Conservation (phyloP, 2,888 invertebrate species). For the Tridacna crocea region DNA sequence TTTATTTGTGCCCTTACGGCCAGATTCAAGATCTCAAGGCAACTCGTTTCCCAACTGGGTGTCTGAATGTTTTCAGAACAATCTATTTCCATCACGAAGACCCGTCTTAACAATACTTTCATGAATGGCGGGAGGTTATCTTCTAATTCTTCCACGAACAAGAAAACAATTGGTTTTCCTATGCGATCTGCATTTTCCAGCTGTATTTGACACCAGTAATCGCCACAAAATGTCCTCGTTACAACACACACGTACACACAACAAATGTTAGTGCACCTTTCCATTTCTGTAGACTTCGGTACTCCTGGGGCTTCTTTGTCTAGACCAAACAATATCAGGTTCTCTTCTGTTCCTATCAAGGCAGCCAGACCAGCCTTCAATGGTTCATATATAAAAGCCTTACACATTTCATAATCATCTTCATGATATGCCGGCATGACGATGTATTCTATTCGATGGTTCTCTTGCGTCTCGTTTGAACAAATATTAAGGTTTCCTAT, state of each 20-base stretch:
- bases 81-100: too few relatives aligned
- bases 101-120: too few relatives aligned
- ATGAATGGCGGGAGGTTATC: too few relatives aligned
- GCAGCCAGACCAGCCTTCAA: not conserved
- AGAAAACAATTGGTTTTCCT: too few relatives aligned
- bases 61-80: too few relatives aligned
- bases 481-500: not conserved
- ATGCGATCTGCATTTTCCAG: not conserved
- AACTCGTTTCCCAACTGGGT: too few relatives aligned
- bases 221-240: constrained; percentile 16
- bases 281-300: constrained; percentile 14
- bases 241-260: constrained; percentile 22
- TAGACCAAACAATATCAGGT: not conserved
- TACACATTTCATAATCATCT: constrained; percentile 3
- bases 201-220: constrained; percentile 21
- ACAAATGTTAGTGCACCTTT: not conserved
- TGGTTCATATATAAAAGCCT: not conserved
- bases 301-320: constrained; percentile 2
- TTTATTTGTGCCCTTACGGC: too few relatives aligned
- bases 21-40: too few relatives aligned
- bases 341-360: not conserved
- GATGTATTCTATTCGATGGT: not conserved
- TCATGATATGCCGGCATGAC: constrained; percentile 7
- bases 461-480: not conserved
- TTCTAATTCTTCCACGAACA: too few relatives aligned